phyloP scores from a whole-genome alignment of 1,140 invertebrate genomes.

The Bradynema listronoti region DNA sequence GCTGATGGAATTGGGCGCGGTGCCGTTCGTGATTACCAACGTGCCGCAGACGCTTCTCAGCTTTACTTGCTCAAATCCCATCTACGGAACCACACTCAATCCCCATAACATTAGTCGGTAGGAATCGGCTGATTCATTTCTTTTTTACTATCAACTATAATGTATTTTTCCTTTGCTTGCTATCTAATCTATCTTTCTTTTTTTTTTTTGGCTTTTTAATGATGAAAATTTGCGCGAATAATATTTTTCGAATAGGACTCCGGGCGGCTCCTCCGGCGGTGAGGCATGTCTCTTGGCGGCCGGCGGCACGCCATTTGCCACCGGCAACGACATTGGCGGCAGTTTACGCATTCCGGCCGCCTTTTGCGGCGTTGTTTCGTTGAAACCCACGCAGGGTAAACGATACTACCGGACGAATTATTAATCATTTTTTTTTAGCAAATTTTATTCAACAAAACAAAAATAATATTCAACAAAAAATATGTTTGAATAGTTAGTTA shows the following conservation, averaged over 20 bases:
- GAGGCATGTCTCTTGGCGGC: conserved; percentile 58
- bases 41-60: conserved; percentile 59
- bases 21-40: conserved; percentile 61
- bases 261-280: conserved; percentile 56
- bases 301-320: conserved; percentile 59
- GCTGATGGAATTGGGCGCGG: conserved; percentile 52
- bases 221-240: too few relatives aligned
- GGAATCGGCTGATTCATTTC: background rate
- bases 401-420: too few relatives aligned
- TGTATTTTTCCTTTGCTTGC: background rate
- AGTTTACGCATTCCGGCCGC: conserved; percentile 45
- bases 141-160: background rate
- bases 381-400: conserved; percentile 58
- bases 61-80: conserved; percentile 50
- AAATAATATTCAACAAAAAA: too few relatives aligned
- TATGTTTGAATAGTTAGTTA: too few relatives aligned
- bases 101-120: conserved; percentile 23
- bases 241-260: conserved; percentile 26
- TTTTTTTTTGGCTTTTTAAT: conserved; percentile 20
- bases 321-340: conserved; percentile 29
- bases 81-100: conserved; percentile 52
- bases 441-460: conserved; percentile 2
- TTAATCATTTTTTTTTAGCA: conserved; percentile 1
- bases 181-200: background rate
- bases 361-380: conserved; percentile 58